phyloP scores from a whole-genome alignment of 2,113 vertebrate genomes.

The Pteronura brasiliensis region DNA sequence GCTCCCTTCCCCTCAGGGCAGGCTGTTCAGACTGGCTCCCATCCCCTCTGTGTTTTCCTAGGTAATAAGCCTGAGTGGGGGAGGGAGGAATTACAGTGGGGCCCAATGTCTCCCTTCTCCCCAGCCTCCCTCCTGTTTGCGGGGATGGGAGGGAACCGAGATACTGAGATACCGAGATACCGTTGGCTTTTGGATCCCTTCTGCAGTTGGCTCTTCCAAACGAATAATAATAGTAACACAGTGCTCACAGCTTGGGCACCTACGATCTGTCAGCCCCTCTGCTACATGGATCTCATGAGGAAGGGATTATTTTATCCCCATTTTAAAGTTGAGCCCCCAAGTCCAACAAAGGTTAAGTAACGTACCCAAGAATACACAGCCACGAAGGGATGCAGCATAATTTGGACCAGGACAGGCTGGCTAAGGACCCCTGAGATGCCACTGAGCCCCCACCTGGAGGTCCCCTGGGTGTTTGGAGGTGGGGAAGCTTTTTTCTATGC shows the following conservation, averaged over 20 bases:
- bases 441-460: not conserved
- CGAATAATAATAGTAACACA: slow-evolving; percentile 6
- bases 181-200: not conserved
- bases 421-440: not conserved
- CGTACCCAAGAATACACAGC: not conserved
- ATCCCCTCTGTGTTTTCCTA: not conserved
- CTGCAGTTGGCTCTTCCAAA: not conserved
- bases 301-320: not conserved
- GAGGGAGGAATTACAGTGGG: not conserved
- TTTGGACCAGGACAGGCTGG: not conserved
- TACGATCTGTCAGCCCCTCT: not conserved
- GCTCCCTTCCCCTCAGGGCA: slow-evolving; percentile 66
- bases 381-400: not conserved
- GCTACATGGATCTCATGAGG: not conserved
- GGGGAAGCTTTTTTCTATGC: not conserved
- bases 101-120: not conserved
- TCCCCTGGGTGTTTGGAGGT: not conserved
- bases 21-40: not conserved
- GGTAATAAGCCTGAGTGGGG: not conserved
- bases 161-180: slow-evolving; percentile 83
- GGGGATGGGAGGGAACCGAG: slow-evolving; percentile 82
- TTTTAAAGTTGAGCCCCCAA: not conserved
- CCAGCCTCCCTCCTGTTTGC: not conserved
- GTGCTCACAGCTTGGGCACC: not conserved
- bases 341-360: not conserved